Base-by-base conservation (phyloP, 1,140 invertebrate genomes). In the Planococcus citri region DNA sequence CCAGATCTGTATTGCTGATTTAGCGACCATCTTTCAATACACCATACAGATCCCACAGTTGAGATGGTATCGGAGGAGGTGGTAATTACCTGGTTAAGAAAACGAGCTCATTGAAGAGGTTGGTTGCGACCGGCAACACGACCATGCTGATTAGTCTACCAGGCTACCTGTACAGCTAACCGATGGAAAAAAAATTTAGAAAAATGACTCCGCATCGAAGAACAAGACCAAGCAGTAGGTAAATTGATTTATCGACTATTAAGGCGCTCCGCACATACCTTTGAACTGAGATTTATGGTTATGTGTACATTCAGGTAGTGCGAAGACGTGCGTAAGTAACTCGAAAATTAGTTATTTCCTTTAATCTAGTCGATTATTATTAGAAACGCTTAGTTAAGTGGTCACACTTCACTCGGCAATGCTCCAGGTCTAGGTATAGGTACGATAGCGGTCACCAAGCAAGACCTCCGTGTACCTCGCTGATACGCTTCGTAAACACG, bases 321-420 rank as follows among this genome's bases (percentile, higher is more conserved):
- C 21, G 60, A 20, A 64, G 60, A 64, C 60, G 60, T 64, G 60
- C 60, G 60, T 64, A 64, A 64, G 60, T 64, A 64, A 64, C 60
- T 64, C 60, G 60, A 64, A 64, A 64, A 64, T 64, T 64, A 64
- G 60, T 64, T 64, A 64, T 64, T 64, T 64, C 60, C 60, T 64
- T 25, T 64, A 64, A 64, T 64, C 60, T 64, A 9, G 14, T 64
- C 60, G 60, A 64, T 64, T 64, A 64, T 64, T 64, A 64, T 64
- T 64, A 64, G 60, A 64, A 64, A 64, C 60, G 60, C 60, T 64
- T 64, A 64, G 60, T 64, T 64, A 64, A 64, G 60, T 64, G 25
- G 60, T 64, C 60, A 64, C 60, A 64, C 60, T 64, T 64, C 60
- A 64, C 60, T 64, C 60, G 60, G 60, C 25, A 64, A 64, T 24